Evolutionary conservation across 2,797 vertebrate genomes (phyloP), one percentile per base, ranked within the genome.

Genomic region (Sylvilagus floridanus): DNA sequence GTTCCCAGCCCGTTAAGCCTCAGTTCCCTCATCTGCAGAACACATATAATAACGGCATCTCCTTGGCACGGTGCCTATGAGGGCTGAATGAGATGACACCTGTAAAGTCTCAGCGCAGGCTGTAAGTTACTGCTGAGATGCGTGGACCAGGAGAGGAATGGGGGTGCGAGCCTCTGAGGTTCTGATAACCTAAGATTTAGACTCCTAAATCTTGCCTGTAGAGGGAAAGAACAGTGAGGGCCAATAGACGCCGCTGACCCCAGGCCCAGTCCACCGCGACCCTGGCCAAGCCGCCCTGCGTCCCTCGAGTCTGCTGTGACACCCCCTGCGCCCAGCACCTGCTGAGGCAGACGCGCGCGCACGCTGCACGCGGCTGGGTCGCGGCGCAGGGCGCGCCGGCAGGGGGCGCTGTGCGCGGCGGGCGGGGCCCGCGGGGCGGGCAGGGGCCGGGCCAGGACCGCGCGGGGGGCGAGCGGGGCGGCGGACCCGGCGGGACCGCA

Each of bases 401-500:
- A 92, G 90, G 66, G 82, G 90, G 82, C 82, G 90, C 90, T 50
- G 63, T 7, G 52, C 32, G 54, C 52, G 16, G 68, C 63, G 86
- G 83, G 90, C n/a, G 30, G 84, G 91, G 90, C 57, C 10, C 0
- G 65, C 11, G 77, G 98, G 98, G 97, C 98, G 98, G 96, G 98
- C 97, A 95, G 97, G 84, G 97, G 97, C 97, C 94, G 97, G 97
- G 96, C 93, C 97, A 94, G 97, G 81, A 57, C 82, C 47, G 72
- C 94, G 78, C 65, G 50, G 63, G 77, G 32, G 88, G 82, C 76
- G 66, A 76, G 47, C 35, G 66, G 66, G 66, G 96, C 30, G 3
- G 94, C 85, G 35, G 69, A 12, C 71, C 71, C 22, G 90, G 81
- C 35, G 68, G 98, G 98, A 98, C 98, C 97, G 98, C 97, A 96